Evolutionary conservation across 2,113 vertebrate species (phyloP).

Genomic region (Columba livia): DNA sequence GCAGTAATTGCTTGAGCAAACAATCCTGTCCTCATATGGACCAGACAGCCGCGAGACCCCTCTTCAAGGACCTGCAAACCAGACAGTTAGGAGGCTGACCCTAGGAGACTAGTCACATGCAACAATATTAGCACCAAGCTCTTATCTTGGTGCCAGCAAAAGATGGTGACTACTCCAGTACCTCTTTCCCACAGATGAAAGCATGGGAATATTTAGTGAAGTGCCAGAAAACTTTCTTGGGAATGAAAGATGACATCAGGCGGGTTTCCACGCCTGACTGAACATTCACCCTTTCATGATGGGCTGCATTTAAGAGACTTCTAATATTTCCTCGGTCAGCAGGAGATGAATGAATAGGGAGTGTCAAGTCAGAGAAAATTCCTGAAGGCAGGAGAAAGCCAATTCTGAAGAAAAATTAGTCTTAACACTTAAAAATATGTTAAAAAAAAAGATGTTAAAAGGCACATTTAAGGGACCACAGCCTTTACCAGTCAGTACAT

Average conservation of each 20-base stretch:
- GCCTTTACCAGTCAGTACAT: not conserved
- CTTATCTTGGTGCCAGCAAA: not conserved
- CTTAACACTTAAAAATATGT: not conserved
- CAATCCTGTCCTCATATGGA: not conserved
- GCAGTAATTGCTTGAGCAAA: not conserved
- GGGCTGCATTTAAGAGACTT: not conserved
- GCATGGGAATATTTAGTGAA: not conserved
- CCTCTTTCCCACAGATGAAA: conserved; percentile 41
- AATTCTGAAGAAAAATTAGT: not conserved
- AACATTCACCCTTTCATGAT: conserved; percentile 21
- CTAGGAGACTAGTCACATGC: not conserved
- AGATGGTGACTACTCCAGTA: not conserved
- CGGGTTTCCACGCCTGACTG: not conserved
- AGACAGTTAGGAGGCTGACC: not conserved
- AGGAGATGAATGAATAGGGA: not conserved
- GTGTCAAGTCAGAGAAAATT: not conserved
- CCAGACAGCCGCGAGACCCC: not conserved
- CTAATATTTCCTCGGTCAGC: not conserved
- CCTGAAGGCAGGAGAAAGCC: not conserved
- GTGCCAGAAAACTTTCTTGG: not conserved
- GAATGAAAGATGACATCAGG: not conserved
- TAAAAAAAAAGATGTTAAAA: not conserved
- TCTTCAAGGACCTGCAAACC: not conserved
- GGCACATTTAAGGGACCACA: not conserved
- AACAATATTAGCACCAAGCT: not conserved